Conservation (phyloP, 2,888 invertebrate species). For the Drosophila cognata region DNA sequence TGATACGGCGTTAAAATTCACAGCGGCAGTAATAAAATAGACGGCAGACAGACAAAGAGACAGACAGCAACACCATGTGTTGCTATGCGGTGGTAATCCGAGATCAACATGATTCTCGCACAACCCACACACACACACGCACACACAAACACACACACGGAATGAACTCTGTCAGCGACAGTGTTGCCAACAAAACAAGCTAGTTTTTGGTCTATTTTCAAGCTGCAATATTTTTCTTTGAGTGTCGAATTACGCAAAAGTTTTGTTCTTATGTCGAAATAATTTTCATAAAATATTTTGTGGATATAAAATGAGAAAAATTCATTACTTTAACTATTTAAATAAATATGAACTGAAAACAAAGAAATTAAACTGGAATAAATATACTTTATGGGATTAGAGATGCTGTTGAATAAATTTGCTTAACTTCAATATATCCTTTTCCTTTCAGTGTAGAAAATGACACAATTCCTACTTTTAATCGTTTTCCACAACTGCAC, state of each 20-base stretch:
- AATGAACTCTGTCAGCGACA: constrained; percentile 29
- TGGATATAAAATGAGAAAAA: not conserved
- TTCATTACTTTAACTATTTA: not conserved
- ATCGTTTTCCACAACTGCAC: not conserved
- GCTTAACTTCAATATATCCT: not conserved
- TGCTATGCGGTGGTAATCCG: constrained; percentile 57
- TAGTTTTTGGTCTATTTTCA: not conserved
- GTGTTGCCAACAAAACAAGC: not conserved
- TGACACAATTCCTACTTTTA: not conserved
- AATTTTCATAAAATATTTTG: not conserved
- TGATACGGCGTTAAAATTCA: constrained; percentile 72
- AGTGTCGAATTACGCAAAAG: not conserved
- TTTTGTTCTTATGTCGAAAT: not conserved
- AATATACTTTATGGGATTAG: not conserved
- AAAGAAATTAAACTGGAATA: not conserved
- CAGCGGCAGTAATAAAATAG: constrained; percentile 56
- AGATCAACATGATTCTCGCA: constrained; percentile 35
- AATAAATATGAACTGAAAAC: not conserved
- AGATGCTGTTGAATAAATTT: not conserved
- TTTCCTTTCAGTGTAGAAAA: not conserved
- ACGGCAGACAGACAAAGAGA: constrained; percentile 9
- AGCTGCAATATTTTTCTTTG: not conserved
- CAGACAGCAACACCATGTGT: constrained; percentile 43
- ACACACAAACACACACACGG: constrained; percentile 1
- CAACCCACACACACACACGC: constrained; percentile 3